Percentiles rank a stretch among this genome's conserved stretches.
Conservation (phyloP, 2,888 invertebrate genomes). For the Nomada fabriciana region DNA sequence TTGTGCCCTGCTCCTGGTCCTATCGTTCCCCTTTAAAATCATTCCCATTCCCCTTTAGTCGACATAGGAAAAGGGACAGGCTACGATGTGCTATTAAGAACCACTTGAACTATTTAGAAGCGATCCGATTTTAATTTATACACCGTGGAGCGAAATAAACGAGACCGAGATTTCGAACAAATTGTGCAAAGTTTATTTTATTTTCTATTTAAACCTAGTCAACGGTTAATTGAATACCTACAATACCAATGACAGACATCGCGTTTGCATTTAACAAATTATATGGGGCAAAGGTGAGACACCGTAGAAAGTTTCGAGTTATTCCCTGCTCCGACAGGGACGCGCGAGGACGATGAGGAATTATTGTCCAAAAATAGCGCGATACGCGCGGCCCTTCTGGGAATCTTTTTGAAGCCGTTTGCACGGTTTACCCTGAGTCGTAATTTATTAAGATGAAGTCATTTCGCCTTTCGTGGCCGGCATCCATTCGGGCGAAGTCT, state of each 20-base stretch:
- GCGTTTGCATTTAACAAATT: not conserved
- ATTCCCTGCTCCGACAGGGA: slow-evolving; percentile 7
- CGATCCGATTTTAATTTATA: too few relatives aligned
- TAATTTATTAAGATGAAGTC: slow-evolving; percentile 82
- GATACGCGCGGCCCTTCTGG: slow-evolving; percentile 74
- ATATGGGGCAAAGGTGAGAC: not conserved
- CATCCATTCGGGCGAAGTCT: slow-evolving; percentile 72
- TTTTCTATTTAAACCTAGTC: too few relatives aligned
- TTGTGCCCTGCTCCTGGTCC: slow-evolving; percentile 8
- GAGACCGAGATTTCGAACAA: too few relatives aligned
- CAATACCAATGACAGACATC: not conserved
- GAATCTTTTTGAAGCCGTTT: slow-evolving; percentile 81
- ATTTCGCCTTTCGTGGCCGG: slow-evolving; percentile 70
- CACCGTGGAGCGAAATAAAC: too few relatives aligned
- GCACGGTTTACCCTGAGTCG: slow-evolving; percentile 76
- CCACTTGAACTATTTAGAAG: not conserved
- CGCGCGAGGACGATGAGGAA: slow-evolving; percentile 74
- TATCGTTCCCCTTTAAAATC: not conserved
- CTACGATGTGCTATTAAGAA: not conserved
- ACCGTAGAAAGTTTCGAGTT: not conserved
- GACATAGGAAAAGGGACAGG: not conserved
- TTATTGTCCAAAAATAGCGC: slow-evolving; percentile 79
- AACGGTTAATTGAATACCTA: too few relatives aligned
- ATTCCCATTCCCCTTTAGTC: not conserved
- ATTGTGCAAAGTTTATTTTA: too few relatives aligned